A percentile compares a stretch with the other conserved stretches of the same genome.
Conservation (phyloP, 2,113 vertebrate genomes). For the Polypterus bichir region DNA sequence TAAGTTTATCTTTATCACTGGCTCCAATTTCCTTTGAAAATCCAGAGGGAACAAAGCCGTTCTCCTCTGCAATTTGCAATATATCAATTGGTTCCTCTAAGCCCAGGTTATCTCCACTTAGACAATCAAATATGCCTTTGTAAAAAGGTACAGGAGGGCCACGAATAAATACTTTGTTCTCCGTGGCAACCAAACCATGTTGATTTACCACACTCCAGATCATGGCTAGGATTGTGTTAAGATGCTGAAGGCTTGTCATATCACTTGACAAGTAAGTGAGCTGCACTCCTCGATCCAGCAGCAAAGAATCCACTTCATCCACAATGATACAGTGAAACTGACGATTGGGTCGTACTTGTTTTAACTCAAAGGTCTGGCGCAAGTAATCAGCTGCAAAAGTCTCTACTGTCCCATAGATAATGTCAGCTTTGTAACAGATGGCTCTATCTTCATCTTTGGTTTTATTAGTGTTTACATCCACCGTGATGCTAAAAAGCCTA, state of each 20-base stretch:
- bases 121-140: constrained; percentile 15
- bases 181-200: constrained; percentile 4
- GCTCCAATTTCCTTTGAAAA: neutral
- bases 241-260: constrained; percentile 26
- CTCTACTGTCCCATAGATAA: constrained; percentile 40
- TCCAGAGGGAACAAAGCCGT: constrained; percentile 10
- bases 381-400: constrained; percentile 38
- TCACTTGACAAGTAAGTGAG: constrained; percentile 19
- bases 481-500: neutral
- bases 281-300: constrained; percentile 38
- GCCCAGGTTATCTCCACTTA: constrained; percentile 2
- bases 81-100: constrained; percentile 9
- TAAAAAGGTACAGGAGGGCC: constrained; percentile 16
- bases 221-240: constrained; percentile 28
- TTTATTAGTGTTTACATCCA: constrained; percentile 28
- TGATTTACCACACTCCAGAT: constrained; percentile 31
- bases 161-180: neutral
- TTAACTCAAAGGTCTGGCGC: constrained; percentile 18
- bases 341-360: constrained; percentile 23
- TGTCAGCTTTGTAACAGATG: constrained; percentile 24
- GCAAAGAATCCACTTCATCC: constrained; percentile 43
- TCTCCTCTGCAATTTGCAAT: constrained; percentile 24
- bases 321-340: constrained; percentile 37
- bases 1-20: neutral
- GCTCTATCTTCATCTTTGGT: neutral